Evolutionary conservation across 2,888 invertebrate species (phyloP).

Genomic region (Elysia crispata): DNA sequence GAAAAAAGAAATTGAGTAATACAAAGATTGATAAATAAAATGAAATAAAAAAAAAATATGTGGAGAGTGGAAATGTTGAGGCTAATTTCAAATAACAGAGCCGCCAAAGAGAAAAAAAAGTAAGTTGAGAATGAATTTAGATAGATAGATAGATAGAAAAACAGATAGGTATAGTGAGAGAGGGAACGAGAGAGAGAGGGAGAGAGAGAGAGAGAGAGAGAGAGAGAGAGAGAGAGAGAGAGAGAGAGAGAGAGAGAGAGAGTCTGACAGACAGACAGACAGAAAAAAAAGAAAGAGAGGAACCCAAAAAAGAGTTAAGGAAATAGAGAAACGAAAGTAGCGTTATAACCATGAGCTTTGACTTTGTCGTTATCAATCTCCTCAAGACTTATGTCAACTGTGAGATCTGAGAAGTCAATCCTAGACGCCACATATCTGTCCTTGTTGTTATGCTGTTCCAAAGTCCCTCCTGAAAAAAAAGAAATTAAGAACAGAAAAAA

Average conservation of each 20-base stretch:
- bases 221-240: constrained; percentile 38
- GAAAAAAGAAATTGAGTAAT: too few species aligned
- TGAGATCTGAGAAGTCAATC: constrained; percentile 29
- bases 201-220: constrained; percentile 34
- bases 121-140: too few species aligned
- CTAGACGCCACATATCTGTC: neutral
- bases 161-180: neutral
- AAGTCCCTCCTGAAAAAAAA: constrained; percentile 10
- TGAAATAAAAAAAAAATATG: too few species aligned
- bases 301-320: too few species aligned
- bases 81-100: too few species aligned
- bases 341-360: constrained; percentile 46
- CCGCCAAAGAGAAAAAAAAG: too few species aligned
- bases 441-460: neutral
- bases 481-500: neutral
- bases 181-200: neutral
- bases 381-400: constrained; percentile 32
- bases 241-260: constrained; percentile 24
- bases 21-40: neutral
- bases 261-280: constrained; percentile 12
- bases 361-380: constrained; percentile 13
- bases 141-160: too few species aligned
- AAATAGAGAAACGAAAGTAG: too few species aligned
- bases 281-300: neutral
- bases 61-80: too few species aligned